These are phyloP conservation scores for Netelia inedita DNA, from an alignment of 2,888 invertebrate genomes.

Conservation along the genomic window DNA sequence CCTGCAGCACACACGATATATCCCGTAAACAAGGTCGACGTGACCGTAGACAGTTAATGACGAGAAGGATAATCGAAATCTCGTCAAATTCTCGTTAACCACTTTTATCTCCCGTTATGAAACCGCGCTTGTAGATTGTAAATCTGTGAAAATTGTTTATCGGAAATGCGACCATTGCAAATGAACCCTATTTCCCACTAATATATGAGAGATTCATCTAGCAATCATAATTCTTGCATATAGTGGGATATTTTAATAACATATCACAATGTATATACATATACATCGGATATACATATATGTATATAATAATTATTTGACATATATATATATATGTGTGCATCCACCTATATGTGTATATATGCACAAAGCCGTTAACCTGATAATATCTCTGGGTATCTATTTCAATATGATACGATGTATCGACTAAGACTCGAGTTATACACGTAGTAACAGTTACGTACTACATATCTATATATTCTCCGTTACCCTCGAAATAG, in stretches of 20 bases:
- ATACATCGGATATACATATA: no score
- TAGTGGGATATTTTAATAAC: no score
- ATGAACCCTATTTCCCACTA: no score
- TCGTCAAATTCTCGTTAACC: constrained; percentile 34
- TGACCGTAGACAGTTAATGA: background rate
- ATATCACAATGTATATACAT: no score
- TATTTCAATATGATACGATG: constrained; percentile 47
- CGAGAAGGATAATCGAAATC: constrained; percentile 23
- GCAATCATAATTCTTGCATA: no score
- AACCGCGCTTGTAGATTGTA: background rate
- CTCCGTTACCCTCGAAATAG: no score
- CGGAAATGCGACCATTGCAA: no score
- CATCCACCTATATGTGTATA: background rate
- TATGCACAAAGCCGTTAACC: background rate
- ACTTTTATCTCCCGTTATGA: background rate
- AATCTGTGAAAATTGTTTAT: background rate
- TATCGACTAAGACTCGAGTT: background rate
- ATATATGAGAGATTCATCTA: no score
- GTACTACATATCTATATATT: no score
- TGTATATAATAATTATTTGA: background rate
- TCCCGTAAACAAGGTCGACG: background rate
- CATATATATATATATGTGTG: background rate
- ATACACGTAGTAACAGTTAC: no score
- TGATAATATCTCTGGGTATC: constrained; percentile 39
- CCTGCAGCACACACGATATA: background rate